Percentiles rank a stretch among this genome's conserved stretches.
Evolutionary conservation across 2,888 invertebrate genomes (phyloP).

Genomic region (Epicampocera succincta): DNA sequence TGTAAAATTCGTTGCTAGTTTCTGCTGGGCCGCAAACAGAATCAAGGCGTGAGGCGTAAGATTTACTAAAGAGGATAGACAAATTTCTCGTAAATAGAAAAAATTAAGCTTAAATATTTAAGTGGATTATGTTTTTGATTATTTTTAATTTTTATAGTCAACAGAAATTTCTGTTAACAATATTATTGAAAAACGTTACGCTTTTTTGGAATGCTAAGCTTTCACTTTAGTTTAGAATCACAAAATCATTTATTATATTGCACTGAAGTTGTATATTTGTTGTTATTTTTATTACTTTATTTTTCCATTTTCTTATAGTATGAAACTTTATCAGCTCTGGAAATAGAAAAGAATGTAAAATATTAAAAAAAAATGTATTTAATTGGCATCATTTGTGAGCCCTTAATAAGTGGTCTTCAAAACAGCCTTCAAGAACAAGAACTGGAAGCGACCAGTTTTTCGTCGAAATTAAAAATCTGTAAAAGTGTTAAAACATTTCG

Average conservation of each 20-base stretch:
- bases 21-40: slow-evolving; percentile 8
- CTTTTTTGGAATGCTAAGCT: slow-evolving; percentile 24
- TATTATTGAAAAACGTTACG: neutral
- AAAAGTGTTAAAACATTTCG: too few species aligned
- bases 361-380: neutral
- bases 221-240: neutral
- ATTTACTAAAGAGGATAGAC: neutral
- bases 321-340: slow-evolving; percentile 20
- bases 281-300: neutral
- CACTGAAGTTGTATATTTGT: slow-evolving; percentile 1
- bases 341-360: slow-evolving; percentile 12
- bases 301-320: neutral
- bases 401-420: slow-evolving; percentile 28
- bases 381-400: neutral
- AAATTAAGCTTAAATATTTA: neutral
- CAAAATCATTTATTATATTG: slow-evolving; percentile 12
- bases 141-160: neutral
- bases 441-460: too few species aligned
- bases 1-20: neutral
- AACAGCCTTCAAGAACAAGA: slow-evolving; percentile 5
- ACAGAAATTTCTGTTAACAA: too few species aligned
- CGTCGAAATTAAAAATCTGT: too few species aligned
- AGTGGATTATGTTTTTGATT: neutral
- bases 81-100: neutral
- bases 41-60: slow-evolving; percentile 24